These are phyloP conservation scores for Ormyrus thymus DNA, from an alignment of 2,888 invertebrate genomes.

Conservation along the genomic window DNA sequence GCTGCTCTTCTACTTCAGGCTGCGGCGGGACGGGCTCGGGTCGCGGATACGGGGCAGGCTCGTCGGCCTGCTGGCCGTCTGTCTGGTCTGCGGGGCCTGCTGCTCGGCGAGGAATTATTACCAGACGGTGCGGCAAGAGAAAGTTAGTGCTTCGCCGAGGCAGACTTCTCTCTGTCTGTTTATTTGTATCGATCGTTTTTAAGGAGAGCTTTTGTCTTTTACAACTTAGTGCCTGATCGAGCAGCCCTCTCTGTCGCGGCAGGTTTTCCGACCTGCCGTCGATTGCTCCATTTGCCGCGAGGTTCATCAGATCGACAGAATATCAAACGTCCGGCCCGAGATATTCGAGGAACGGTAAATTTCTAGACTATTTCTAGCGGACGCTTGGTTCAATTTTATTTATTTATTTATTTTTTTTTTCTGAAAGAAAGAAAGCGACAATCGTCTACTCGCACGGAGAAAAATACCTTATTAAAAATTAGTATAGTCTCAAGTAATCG, in stretches of 20 bases:
- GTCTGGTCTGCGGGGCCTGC: too few species aligned
- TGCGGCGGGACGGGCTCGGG: slow-evolving; percentile 41
- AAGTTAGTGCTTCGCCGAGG: slow-evolving; percentile 57
- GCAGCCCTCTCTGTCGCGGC: slow-evolving; percentile 64
- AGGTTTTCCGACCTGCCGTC: slow-evolving; percentile 85
- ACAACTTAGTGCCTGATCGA: slow-evolving; percentile 66
- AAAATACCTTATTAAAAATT: too few species aligned
- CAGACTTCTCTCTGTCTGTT: background rate
- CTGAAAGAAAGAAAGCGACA: too few species aligned
- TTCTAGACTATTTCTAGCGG: background rate
- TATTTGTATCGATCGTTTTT: background rate
- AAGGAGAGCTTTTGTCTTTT: slow-evolving; percentile 6
- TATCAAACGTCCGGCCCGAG: slow-evolving; percentile 80
- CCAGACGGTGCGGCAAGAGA: slow-evolving; percentile 54
- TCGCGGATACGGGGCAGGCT: background rate
- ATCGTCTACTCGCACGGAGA: too few species aligned
- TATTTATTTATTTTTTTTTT: too few species aligned
- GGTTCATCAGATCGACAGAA: slow-evolving; percentile 80
- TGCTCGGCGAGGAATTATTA: background rate
- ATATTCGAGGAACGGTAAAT: slow-evolving; percentile 83
- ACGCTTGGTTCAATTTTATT: too few species aligned
- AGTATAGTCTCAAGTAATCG: too few species aligned
- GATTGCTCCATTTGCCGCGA: slow-evolving; percentile 86
- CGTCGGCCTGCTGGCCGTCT: background rate
- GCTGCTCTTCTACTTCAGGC: slow-evolving; percentile 56